phyloP scores from a whole-genome alignment of 2,113 vertebrate genomes.

The Chrysemys picta region DNA sequence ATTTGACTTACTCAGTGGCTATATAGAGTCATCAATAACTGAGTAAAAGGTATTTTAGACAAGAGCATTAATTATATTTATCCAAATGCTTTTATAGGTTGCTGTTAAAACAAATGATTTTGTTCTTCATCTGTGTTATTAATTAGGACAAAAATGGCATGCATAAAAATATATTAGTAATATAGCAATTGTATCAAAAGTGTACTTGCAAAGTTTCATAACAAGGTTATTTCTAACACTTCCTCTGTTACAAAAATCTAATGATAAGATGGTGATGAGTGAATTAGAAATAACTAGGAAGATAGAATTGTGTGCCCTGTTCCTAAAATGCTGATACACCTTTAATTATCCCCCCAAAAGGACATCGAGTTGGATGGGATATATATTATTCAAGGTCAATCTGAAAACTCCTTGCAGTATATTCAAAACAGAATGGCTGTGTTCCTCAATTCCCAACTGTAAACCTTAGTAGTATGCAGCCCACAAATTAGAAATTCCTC shows the following conservation, averaged over 20 bases:
- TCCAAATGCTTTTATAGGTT: neutral
- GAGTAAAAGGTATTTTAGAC: slow-evolving; percentile 63
- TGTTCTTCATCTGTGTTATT: neutral
- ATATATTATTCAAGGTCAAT: slow-evolving; percentile 16
- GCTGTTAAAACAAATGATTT: neutral
- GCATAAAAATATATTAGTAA: neutral
- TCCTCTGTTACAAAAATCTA: neutral
- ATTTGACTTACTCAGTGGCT: slow-evolving; percentile 58
- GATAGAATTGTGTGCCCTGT: neutral
- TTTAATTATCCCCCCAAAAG: neutral
- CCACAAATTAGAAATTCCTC: slow-evolving; percentile 46
- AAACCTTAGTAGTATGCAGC: neutral
- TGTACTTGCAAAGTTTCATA: neutral
- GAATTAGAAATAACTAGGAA: neutral
- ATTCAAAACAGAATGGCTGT: neutral
- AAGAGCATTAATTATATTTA: neutral
- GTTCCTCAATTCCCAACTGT: neutral
- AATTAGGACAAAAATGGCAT: slow-evolving; percentile 2
- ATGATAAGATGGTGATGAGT: neutral
- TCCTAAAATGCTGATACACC: neutral
- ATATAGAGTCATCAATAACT: slow-evolving; percentile 72
- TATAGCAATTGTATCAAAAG: neutral
- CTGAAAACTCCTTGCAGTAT: neutral
- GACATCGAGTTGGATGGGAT: neutral
- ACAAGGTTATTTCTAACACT: neutral